phyloP scores from a whole-genome alignment of 2,113 vertebrate species.

The Nothoprocta pentlandii region DNA sequence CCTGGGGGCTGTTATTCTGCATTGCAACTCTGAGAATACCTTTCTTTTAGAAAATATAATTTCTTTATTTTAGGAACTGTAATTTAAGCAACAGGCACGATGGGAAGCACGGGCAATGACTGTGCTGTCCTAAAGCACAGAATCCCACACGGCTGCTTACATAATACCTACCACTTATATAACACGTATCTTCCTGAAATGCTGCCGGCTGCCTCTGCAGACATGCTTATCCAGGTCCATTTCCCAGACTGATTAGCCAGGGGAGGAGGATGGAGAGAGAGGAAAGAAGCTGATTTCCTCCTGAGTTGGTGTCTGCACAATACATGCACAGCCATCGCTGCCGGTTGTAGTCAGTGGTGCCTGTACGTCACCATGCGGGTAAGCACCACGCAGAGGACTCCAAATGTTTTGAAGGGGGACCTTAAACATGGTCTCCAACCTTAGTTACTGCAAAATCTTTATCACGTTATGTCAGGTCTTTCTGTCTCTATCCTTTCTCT shows the following conservation, averaged over 20 bases:
- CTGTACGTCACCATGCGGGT: rapidly evolving
- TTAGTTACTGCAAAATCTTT: not conserved
- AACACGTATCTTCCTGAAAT: rapidly evolving
- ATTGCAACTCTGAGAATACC: not conserved
- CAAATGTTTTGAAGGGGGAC: not conserved
- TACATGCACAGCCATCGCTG: not conserved
- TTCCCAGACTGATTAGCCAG: not conserved
- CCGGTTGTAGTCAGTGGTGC: not conserved
- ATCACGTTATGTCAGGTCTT: not conserved
- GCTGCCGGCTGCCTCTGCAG: not conserved
- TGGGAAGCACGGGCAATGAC: rapidly evolving
- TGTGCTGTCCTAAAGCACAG: not conserved
- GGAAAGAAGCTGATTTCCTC: not conserved
- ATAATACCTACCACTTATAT: not conserved
- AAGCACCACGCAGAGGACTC: not conserved
- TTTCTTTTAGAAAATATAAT: not conserved
- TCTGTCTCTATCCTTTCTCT: not conserved
- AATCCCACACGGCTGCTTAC: not conserved
- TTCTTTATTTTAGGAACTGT: not conserved
- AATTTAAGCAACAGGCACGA: rapidly evolving
- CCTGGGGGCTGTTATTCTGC: not conserved
- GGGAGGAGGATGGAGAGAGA: not conserved
- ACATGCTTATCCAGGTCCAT: not conserved
- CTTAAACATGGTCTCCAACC: not conserved
- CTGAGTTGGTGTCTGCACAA: not conserved